Percentiles rank a stretch among this genome's conserved stretches.
These are phyloP conservation scores for Amphipoea lucens DNA, from an alignment of 2,888 invertebrate genomes.

Conservation along the genomic window DNA sequence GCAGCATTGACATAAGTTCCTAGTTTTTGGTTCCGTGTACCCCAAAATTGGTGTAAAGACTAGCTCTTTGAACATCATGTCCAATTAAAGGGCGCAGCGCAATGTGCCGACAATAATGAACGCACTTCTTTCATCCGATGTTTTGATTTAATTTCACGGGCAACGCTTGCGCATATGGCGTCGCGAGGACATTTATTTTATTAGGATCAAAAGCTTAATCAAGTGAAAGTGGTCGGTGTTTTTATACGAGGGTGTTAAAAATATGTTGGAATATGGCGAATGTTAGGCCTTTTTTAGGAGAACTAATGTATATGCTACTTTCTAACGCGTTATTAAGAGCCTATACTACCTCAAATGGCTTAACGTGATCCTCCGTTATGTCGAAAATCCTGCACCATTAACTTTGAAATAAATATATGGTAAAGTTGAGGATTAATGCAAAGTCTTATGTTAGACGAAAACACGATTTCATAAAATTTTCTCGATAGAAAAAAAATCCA, in stretches of 20 bases:
- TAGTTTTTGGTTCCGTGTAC: not conserved
- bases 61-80: conserved; percentile 23
- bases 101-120: conserved; percentile 64
- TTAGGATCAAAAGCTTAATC: conserved; percentile 62
- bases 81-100: conserved; percentile 48
- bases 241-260: conserved; percentile 46
- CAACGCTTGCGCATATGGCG: conserved; percentile 66
- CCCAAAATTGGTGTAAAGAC: not conserved
- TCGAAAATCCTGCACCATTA: too few species aligned
- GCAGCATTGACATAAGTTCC: not conserved
- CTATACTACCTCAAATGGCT: too few species aligned
- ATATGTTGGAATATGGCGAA: conserved; percentile 17
- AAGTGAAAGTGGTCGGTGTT: conserved; percentile 57
- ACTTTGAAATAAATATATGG: too few species aligned
- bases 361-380: too few species aligned
- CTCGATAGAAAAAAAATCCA: too few species aligned
- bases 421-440: too few species aligned
- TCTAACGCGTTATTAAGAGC: too few species aligned
- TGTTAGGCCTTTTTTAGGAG: not conserved
- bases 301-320: not conserved
- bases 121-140: conserved; percentile 53
- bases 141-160: conserved; percentile 68
- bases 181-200: conserved; percentile 57
- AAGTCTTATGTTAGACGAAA: too few species aligned
- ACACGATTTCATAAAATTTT: too few species aligned